A percentile compares a stretch with the other conserved stretches of the same genome.
Evolutionary conservation across 2,797 vertebrate genomes (phyloP).

Genomic region (Oreortyx pictus): DNA sequence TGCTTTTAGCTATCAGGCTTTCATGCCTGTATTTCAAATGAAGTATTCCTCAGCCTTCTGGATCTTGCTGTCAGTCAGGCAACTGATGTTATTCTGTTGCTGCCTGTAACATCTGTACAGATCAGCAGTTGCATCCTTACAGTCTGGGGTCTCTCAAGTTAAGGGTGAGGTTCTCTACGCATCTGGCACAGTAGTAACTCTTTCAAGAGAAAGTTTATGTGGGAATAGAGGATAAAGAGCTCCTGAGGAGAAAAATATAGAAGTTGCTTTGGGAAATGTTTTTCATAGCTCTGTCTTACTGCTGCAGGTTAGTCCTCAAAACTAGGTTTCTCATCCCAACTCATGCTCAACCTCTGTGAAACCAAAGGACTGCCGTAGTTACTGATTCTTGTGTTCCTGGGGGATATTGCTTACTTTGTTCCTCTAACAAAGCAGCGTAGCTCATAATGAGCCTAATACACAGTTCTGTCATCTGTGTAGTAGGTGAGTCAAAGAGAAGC

Average conservation of each 20-base stretch:
- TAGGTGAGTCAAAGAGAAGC: background rate
- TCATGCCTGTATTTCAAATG: background rate
- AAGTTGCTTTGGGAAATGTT: background rate
- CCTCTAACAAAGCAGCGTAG: background rate
- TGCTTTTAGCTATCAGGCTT: background rate
- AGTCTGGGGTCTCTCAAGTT: background rate
- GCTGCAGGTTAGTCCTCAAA: background rate
- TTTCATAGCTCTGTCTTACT: background rate
- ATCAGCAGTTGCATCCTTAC: background rate
- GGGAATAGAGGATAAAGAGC: background rate
- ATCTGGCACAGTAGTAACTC: background rate
- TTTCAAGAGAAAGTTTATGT: background rate
- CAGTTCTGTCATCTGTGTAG: background rate
- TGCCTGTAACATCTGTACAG: background rate
- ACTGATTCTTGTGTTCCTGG: background rate
- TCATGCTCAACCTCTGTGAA: background rate
- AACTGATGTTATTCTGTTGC: background rate
- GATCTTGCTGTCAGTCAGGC: background rate
- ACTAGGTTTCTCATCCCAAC: background rate
- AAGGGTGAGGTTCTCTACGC: background rate
- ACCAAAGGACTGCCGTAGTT: background rate
- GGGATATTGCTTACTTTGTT: background rate
- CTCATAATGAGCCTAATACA: background rate
- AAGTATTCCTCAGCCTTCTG: background rate
- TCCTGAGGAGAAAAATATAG: background rate